Percentiles rank a stretch among this genome's conserved stretches.
Conservation (phyloP, 2,888 invertebrate genomes). For the Psylliodes chrysocephalus region DNA sequence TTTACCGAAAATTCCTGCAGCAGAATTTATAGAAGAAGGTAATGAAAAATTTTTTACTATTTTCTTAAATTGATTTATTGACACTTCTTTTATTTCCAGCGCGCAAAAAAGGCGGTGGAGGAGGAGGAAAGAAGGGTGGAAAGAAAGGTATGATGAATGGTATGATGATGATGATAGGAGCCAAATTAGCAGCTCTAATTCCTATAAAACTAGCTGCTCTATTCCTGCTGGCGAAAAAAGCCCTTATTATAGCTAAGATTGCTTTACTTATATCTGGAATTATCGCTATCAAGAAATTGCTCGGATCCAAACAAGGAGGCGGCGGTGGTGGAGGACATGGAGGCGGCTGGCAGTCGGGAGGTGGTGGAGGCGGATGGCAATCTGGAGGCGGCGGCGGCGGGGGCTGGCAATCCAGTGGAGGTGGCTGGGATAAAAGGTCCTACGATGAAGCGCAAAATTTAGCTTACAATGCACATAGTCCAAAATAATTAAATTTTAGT, state of each 20-base stretch:
- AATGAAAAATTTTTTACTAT: slow-evolving; percentile 46
- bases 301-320: slow-evolving; percentile 73
- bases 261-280: slow-evolving; percentile 84
- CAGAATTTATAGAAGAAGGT: slow-evolving; percentile 79
- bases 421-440: slow-evolving; percentile 79
- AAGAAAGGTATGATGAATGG: slow-evolving; percentile 93
- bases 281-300: slow-evolving; percentile 83
- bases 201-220: slow-evolving; percentile 83
- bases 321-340: slow-evolving; percentile 63
- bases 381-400: slow-evolving; percentile 65
- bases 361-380: too few species aligned
- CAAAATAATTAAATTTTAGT: slow-evolving; percentile 57
- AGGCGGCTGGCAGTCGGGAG: slow-evolving; percentile 63
- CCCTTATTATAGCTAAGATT: slow-evolving; percentile 82
- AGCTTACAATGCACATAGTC: slow-evolving; percentile 76
- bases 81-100: slow-evolving; percentile 43
- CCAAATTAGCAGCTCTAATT: slow-evolving; percentile 85
- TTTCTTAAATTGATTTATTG: too few species aligned
- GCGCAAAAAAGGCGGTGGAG: slow-evolving; percentile 67
- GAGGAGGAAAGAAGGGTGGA: slow-evolving; percentile 65
- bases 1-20: slow-evolving; percentile 73
- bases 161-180: slow-evolving; percentile 89
- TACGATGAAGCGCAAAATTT: slow-evolving; percentile 72
- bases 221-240: slow-evolving; percentile 85
- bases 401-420: slow-evolving; percentile 63